Conservation (phyloP, 2,888 invertebrate genomes). For the Trichopria drosophilae region DNA sequence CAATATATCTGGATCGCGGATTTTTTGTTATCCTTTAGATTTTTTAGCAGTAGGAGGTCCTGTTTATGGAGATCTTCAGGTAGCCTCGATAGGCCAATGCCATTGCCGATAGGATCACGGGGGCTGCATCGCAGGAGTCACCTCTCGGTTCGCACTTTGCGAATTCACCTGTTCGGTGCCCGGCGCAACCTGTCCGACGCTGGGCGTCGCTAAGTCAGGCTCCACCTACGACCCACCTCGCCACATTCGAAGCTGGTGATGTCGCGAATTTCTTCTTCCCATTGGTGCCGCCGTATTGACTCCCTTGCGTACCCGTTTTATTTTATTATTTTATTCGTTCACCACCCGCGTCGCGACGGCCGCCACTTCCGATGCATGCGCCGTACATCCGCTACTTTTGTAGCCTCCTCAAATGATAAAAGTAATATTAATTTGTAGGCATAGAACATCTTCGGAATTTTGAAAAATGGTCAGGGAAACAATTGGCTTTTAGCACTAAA, state of each 20-base stretch:
- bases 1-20: too few relatives aligned
- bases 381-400: constrained; percentile 30
- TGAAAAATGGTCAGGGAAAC: too few relatives aligned
- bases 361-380: constrained; percentile 36
- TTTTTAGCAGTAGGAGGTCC: too few relatives aligned
- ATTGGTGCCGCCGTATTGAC: constrained; percentile 52
- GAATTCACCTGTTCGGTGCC: too few relatives aligned
- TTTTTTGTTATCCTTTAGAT: too few relatives aligned
- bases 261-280: constrained; percentile 47
- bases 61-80: too few relatives aligned
- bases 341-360: constrained; percentile 35
- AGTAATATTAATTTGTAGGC: too few relatives aligned
- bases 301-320: constrained; percentile 44
- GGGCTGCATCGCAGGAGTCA: constrained; percentile 33
- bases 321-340: constrained; percentile 54
- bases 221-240: constrained; percentile 56
- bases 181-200: constrained; percentile 54
- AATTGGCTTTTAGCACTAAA: too few relatives aligned
- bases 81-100: too few relatives aligned
- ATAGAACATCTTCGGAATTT: too few relatives aligned
- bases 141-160: constrained; percentile 49
- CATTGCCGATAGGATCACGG: too few relatives aligned
- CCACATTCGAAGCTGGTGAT: constrained; percentile 52
- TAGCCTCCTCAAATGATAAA: too few relatives aligned
- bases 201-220: constrained; percentile 53